Evolutionary conservation across 92 coral and sea anemone species (phyloP), one percentile per base, ranked within the genome.

Genomic region (Palythoa heliodiscus): DNA sequence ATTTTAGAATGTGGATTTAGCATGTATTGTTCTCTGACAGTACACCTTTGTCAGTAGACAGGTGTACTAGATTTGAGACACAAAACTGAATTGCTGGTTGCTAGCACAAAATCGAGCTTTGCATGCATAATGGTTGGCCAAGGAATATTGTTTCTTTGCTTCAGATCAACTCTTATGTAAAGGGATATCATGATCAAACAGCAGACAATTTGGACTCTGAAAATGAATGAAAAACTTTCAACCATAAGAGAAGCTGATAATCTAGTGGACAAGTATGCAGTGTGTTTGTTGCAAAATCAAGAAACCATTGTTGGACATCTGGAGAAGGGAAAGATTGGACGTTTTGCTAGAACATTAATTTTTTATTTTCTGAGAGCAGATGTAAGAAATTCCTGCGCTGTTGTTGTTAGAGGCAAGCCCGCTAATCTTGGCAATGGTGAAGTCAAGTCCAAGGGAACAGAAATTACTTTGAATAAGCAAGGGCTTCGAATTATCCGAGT

Each of bases 111-210:
- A 72, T 72, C 76, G 73, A 84, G 81, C 75, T 61, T 63, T 84
- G 61, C 58, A 25, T 66, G 53, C 53, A 52, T 52, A 63, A 43
- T 60, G 53, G 87, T 57, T 71, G 60, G 82, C 73, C 76, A 77
- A 55, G 60, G 58, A 73, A 50, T 48, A n/a, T n/a, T n/a, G 78
- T 72, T 68, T 47, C 81, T 77, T 72, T 43, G 73, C 69, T 84
- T 61, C 71, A 84, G 77, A 84, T 73, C 73, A 61, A 73, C 87
- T 84, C 61, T 11, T 54, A 72, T 12, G 58, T 73, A 61, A 84
- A 73, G 73, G 82, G 81, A 84, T 73, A 73, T 73, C 81, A 84
- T 73, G 81, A n/a, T n/a, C n/a, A n/a, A 76, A 52, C 73, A 84
- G 82, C 81, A 73, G 77, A 35, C 67, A 71, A 64, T 52, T 38